Evolutionary conservation across 92 coral and sea anemone species (phyloP).

Genomic region (Ricordea florida): DNA sequence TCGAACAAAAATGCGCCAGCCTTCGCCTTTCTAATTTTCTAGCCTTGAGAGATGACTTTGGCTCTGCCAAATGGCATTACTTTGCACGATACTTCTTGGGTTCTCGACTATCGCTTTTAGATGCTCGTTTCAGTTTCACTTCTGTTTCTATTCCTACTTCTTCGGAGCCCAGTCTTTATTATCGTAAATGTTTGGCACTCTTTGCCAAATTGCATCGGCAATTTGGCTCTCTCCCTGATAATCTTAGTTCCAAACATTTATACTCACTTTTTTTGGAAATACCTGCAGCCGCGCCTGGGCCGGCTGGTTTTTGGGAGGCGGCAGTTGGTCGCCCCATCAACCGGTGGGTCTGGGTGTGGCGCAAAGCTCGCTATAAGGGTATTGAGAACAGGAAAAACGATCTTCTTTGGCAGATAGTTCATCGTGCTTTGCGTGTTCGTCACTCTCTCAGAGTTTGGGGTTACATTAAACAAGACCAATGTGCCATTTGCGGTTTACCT

Average conservation of each 20-base stretch:
- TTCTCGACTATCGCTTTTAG: neutral
- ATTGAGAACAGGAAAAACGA: neutral
- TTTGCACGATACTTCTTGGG: slow-evolving; percentile 12
- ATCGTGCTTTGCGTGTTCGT: neutral
- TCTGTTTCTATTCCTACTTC: neutral
- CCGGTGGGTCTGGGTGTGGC: neutral
- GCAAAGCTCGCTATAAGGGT: neutral
- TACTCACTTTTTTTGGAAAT: neutral
- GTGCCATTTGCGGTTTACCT: neutral
- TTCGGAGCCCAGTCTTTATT: neutral
- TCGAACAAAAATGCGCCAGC: neutral
- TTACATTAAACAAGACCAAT: neutral
- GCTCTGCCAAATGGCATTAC: neutral
- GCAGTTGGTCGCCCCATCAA: neutral
- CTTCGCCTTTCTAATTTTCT: neutral
- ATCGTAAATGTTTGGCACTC: neutral
- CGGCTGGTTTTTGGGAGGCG: neutral
- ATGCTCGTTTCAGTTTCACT: neutral
- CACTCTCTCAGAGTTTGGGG: slow-evolving; percentile 7
- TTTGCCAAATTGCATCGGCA: neutral
- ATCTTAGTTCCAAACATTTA: neutral
- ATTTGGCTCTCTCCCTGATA: neutral
- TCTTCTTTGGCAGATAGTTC: neutral
- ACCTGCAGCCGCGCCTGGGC: neutral
- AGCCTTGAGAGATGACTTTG: neutral